A percentile compares a stretch with the other conserved stretches of the same genome.
These are phyloP conservation scores for Pectinophora gossypiella DNA, from an alignment of 1,140 invertebrate species.

Conservation along the genomic window DNA sequence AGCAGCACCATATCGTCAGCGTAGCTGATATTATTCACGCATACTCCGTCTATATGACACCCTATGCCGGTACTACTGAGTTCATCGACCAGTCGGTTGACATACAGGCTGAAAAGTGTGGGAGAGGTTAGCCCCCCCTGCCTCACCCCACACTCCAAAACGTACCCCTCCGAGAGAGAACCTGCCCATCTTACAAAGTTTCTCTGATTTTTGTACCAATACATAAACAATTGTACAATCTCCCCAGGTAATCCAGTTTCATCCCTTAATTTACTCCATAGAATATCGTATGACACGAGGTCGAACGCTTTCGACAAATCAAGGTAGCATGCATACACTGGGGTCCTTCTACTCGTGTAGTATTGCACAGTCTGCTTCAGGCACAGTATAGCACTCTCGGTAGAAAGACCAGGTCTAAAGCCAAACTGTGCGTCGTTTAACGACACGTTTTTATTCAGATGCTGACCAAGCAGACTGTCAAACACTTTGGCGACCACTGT, in stretches of 20 bases:
- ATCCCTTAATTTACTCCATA: conserved; percentile 2
- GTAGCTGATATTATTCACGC: conserved; percentile 4
- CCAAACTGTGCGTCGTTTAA: conserved; percentile 7
- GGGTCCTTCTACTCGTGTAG: conserved; percentile 8
- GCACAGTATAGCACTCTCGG: conserved; percentile 10
- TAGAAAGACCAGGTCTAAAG: conserved; percentile 4
- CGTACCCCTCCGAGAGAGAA: neutral
- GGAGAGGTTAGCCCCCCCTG: conserved; percentile 8
- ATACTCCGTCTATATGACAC: conserved; percentile 1
- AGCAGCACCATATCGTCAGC: conserved; percentile 7
- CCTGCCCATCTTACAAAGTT: conserved; percentile 5
- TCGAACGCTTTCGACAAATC: conserved; percentile 10
- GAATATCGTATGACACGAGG: conserved; percentile 3
- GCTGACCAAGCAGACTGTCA: conserved; percentile 6
- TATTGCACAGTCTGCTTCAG: conserved; percentile 11
- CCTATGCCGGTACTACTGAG: neutral
- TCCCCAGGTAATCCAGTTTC: neutral
- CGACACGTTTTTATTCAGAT: neutral
- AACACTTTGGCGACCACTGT: conserved; percentile 8
- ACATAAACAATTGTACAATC: neutral
- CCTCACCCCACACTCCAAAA: conserved; percentile 8
- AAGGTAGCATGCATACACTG: conserved; percentile 6
- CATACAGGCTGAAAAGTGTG: neutral
- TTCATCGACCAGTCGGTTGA: neutral
- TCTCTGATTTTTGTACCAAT: conserved; percentile 9